A percentile compares a stretch with the other conserved stretches of the same genome.
These are phyloP conservation scores for Mesorhabditis spiculigera DNA, from an alignment of 2,888 invertebrate genomes.

Conservation along the genomic window DNA sequence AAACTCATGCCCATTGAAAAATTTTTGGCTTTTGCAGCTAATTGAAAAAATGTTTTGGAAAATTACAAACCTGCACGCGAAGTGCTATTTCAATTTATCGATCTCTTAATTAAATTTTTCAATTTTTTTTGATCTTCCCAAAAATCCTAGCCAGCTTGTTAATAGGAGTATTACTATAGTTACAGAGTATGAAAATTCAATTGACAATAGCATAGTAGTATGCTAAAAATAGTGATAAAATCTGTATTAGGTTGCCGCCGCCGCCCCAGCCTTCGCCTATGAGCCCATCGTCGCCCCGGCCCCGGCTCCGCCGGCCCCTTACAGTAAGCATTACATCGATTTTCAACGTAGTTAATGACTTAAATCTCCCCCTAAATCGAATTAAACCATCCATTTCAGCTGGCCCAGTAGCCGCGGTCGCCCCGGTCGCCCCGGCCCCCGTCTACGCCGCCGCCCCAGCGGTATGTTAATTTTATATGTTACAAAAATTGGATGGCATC, in stretches of 20 bases:
- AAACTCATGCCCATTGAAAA: too few species aligned
- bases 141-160: too few species aligned
- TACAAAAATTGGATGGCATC: too few species aligned
- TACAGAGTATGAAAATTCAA: too few species aligned
- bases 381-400: neutral
- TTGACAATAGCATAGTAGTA: too few species aligned
- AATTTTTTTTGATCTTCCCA: too few species aligned
- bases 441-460: slow-evolving; percentile 13
- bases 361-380: neutral
- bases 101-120: too few species aligned
- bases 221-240: neutral
- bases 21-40: too few species aligned
- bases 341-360: neutral
- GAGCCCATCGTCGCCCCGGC: neutral
- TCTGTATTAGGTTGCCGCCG: neutral
- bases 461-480: neutral
- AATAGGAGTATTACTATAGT: too few species aligned
- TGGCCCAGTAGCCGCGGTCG: slow-evolving; percentile 11
- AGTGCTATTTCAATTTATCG: too few species aligned
- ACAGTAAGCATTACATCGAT: neutral
- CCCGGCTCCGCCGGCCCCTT: neutral
- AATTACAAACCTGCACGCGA: too few species aligned
- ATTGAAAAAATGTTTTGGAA: too few species aligned
- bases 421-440: slow-evolving; percentile 10
- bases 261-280: slow-evolving; percentile 6